A percentile compares a stretch with the other conserved stretches of the same genome.
These are phyloP conservation scores for Sylvia atricapilla DNA, from an alignment of 2,113 vertebrate species.

Conservation along the genomic window DNA sequence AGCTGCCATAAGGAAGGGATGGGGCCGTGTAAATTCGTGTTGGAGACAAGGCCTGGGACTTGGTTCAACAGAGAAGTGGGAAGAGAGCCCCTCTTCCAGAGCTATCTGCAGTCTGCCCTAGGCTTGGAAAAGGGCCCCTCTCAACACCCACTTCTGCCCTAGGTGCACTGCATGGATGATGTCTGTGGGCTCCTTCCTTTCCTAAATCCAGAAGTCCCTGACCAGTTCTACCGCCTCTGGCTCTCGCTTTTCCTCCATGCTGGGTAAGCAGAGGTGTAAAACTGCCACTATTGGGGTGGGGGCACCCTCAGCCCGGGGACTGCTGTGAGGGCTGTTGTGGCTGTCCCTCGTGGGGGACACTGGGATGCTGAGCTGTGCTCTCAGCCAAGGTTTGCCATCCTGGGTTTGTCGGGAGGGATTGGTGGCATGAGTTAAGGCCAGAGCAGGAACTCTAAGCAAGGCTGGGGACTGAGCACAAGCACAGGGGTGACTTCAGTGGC, in stretches of 20 bases:
- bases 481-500: neutral
- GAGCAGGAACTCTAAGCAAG: neutral
- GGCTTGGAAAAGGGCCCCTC: neutral
- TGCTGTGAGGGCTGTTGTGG: neutral
- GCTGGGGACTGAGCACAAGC: neutral
- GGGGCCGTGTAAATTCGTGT: fast-evolving
- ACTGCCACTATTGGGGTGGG: neutral
- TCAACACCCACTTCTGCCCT: neutral
- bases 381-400: neutral
- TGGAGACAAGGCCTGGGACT: neutral
- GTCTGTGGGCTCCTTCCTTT: conserved; percentile 97
- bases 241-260: conserved; percentile 97
- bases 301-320: neutral
- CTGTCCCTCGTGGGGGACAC: neutral
- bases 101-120: neutral
- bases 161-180: conserved; percentile 99
- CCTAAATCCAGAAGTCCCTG: conserved; percentile 95
- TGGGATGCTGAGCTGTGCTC: neutral
- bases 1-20: neutral
- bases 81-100: neutral
- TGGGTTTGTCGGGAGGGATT: neutral
- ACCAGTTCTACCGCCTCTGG: conserved; percentile 99
- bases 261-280: conserved; percentile 76
- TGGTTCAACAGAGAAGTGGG: neutral
- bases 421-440: fast-evolving